A percentile compares a stretch with the other conserved stretches of the same genome.
Evolutionary conservation across 2,797 vertebrate species (phyloP).

Genomic region (Novumbra hubbsi): DNA sequence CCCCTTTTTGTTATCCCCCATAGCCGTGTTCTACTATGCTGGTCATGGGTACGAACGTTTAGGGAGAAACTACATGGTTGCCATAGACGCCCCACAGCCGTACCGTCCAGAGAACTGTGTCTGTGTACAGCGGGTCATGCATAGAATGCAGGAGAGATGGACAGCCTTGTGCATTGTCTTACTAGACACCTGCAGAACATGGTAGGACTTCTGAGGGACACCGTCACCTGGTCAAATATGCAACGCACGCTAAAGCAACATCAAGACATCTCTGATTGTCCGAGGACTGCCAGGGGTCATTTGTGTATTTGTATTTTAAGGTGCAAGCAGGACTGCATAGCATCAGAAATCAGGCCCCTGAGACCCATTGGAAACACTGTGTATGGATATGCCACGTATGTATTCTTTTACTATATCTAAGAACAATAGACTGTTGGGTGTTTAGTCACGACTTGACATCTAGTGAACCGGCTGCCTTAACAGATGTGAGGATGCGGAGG

Average conservation of each 20-base stretch:
- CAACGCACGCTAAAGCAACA: too few species aligned
- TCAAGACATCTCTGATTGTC: neutral
- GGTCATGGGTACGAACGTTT: slow-evolving; percentile 84
- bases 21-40: slow-evolving; percentile 89
- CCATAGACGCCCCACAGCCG: slow-evolving; percentile 84
- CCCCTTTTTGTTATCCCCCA: neutral
- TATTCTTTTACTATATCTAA: slow-evolving; percentile 28
- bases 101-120: slow-evolving; percentile 82
- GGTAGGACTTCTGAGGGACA: slow-evolving; percentile 61
- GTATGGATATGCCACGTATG: slow-evolving; percentile 90
- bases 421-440: neutral
- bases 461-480: slow-evolving; percentile 2
- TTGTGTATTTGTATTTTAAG: slow-evolving; percentile 50
- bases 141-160: slow-evolving; percentile 77
- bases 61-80: slow-evolving; percentile 87
- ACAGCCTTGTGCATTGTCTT: slow-evolving; percentile 82
- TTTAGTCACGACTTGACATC: neutral
- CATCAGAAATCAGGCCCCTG: slow-evolving; percentile 78
- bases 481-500: slow-evolving; percentile 87
- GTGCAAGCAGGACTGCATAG: slow-evolving; percentile 77
- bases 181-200: slow-evolving; percentile 88
- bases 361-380: slow-evolving; percentile 84
- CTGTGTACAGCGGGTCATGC: slow-evolving; percentile 85
- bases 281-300: neutral
- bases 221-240: too few species aligned